Percentiles rank a stretch among this genome's conserved stretches.
Evolutionary conservation across 1,140 invertebrate species (phyloP).

Genomic region (Pogonognathellus flavescens): DNA sequence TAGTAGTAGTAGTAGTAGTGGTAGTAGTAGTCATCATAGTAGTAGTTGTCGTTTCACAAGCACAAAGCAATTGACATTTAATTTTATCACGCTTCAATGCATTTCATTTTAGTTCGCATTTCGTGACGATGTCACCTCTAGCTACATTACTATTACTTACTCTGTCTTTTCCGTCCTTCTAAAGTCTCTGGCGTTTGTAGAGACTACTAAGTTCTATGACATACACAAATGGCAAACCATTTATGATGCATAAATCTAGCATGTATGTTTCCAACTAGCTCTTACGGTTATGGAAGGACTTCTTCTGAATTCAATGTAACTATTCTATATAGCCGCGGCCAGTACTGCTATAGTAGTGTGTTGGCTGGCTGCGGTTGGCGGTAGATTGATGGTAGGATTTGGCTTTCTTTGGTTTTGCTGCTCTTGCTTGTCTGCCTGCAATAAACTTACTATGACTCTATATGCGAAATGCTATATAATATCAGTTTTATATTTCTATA

Average conservation of each 20-base stretch:
- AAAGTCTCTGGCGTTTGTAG: slow-evolving; percentile 25
- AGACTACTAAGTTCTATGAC: slow-evolving; percentile 40
- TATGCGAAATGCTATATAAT: slow-evolving; percentile 1
- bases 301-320: slow-evolving; percentile 20
- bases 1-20: too few relatives aligned
- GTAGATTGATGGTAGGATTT: slow-evolving; percentile 47
- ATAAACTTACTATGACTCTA: slow-evolving; percentile 12
- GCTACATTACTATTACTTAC: slow-evolving; percentile 40
- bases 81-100: slow-evolving; percentile 50
- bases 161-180: slow-evolving; percentile 30
- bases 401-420: slow-evolving; percentile 28
- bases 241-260: slow-evolving; percentile 49
- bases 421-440: slow-evolving; percentile 26
- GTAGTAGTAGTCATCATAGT: neutral
- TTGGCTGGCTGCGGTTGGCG: slow-evolving; percentile 36
- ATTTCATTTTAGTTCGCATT: slow-evolving; percentile 47
- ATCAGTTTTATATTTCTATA: too few relatives aligned
- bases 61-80: slow-evolving; percentile 48
- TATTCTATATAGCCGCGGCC: neutral
- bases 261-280: neutral
- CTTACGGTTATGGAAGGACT: slow-evolving; percentile 21
- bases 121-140: slow-evolving; percentile 47
- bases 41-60: slow-evolving; percentile 40
- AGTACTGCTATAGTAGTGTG: slow-evolving; percentile 8
- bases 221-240: slow-evolving; percentile 45